phyloP scores from a whole-genome alignment of 2,113 vertebrate species.

The Parus major region DNA sequence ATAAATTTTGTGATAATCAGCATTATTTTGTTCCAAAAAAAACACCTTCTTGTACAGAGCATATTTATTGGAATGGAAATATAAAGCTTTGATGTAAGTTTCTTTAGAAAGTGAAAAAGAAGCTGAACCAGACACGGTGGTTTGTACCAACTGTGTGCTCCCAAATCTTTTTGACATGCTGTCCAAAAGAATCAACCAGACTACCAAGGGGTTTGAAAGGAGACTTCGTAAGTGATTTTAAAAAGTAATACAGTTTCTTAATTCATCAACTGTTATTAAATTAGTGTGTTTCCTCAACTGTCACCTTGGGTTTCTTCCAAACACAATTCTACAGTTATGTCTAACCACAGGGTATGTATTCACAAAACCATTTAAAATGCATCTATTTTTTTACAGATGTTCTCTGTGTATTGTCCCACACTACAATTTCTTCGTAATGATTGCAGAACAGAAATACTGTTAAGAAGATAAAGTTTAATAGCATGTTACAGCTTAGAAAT shows the following conservation, averaged over 20 bases:
- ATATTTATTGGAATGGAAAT: slow-evolving; percentile 33
- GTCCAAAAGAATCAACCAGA: slow-evolving; percentile 61
- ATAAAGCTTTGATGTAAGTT: slow-evolving; percentile 28
- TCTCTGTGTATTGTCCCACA: neutral
- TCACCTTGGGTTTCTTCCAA: slow-evolving; percentile 28
- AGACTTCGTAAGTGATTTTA: slow-evolving; percentile 60
- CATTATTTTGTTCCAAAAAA: neutral
- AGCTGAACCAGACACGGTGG: neutral
- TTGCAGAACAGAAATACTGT: neutral
- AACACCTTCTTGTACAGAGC: neutral
- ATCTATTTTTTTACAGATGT: slow-evolving; percentile 3
- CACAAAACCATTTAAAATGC: slow-evolving; percentile 31
- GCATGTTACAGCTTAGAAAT: neutral
- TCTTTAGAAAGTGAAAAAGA: slow-evolving; percentile 31
- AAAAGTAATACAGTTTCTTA: slow-evolving; percentile 58
- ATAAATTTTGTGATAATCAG: neutral
- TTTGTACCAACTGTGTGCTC: slow-evolving; percentile 22
- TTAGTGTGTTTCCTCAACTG: slow-evolving; percentile 50
- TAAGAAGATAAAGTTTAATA: neutral
- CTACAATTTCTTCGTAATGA: neutral
- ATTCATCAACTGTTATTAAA: slow-evolving; percentile 62
- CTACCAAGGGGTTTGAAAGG: slow-evolving; percentile 35
- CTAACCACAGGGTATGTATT: slow-evolving; percentile 1
- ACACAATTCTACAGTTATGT: neutral
- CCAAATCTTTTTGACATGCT: slow-evolving; percentile 70